Conservation (phyloP, 2,888 invertebrate species). For the Drosophila cognata region DNA sequence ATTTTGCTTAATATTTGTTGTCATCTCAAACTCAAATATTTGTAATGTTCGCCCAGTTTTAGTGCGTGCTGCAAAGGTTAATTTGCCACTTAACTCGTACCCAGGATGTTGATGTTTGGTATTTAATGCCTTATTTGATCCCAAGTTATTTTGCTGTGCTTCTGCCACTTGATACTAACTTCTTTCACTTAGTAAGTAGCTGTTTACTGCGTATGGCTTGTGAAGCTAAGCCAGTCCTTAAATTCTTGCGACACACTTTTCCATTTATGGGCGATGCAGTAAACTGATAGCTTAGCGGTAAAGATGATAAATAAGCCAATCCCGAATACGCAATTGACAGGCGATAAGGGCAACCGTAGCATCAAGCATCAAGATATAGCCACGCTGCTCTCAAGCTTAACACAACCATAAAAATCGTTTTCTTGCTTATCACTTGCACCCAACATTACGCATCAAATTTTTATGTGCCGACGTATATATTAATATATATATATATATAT, state of each 20-base stretch:
- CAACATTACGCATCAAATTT: conserved; percentile 40
- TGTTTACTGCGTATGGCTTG: neutral
- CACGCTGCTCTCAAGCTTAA: conserved; percentile 1
- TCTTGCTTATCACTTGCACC: conserved; percentile 38
- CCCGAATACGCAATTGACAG: conserved; percentile 56
- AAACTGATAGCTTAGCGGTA: conserved; percentile 63
- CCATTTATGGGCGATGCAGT: conserved; percentile 47
- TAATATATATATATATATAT: conserved; percentile 1
- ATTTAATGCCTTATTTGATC: neutral
- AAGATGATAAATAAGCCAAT: conserved; percentile 77
- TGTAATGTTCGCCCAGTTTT: neutral
- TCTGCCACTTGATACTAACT: neutral
- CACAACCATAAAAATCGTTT: conserved; percentile 25
- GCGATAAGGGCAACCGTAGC: conserved; percentile 15
- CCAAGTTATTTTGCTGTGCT: neutral
- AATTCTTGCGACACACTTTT: conserved; percentile 26
- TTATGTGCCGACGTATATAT: conserved; percentile 41
- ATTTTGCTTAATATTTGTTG: neutral
- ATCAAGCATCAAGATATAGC: neutral
- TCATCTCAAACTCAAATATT: neutral
- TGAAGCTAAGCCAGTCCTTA: conserved; percentile 55
- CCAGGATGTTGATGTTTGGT: neutral
- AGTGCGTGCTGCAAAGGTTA: neutral
- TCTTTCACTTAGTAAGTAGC: neutral
- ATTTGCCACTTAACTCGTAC: neutral